Conservation (phyloP, 2,797 vertebrate species). For the Sebastes aleutianus region DNA sequence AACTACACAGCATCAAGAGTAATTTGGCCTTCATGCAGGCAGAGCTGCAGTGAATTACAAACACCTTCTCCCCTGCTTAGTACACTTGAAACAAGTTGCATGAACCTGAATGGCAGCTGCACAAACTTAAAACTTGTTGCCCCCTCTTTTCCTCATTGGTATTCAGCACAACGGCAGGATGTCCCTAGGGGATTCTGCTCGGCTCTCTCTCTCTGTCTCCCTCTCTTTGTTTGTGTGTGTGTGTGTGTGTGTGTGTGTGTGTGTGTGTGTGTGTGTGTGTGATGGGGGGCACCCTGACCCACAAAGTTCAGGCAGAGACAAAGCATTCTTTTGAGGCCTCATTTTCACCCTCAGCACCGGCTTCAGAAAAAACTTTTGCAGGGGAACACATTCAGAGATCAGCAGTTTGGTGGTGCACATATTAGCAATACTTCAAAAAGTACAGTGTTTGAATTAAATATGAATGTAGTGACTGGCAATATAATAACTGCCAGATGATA, state of each 20-base stretch:
- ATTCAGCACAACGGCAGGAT: conserved; percentile 58
- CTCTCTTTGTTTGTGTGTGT: conserved; percentile 26
- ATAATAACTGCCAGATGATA: conserved; percentile 13
- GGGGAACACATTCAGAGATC: not conserved
- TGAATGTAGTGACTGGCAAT: not conserved
- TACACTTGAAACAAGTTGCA: conserved; percentile 1
- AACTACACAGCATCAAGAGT: not conserved
- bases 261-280: not conserved
- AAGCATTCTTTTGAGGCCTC: conserved; percentile 67
- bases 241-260: not conserved
- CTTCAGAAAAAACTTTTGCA: conserved; percentile 23
- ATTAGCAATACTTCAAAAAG: not conserved
- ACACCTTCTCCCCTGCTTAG: not conserved
- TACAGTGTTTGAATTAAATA: conserved; percentile 18
- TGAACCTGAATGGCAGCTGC: conserved; percentile 31
- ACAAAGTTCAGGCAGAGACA: conserved; percentile 62
- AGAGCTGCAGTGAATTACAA: not conserved
- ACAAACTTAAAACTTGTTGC: conserved; percentile 44
- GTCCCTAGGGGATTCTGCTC: conserved; percentile 33
- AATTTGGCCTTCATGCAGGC: not conserved
- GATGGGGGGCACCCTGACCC: conserved; percentile 38
- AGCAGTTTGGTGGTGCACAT: conserved; percentile 3
- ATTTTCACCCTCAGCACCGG: not conserved
- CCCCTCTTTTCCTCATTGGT: conserved; percentile 49
- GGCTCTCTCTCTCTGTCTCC: conserved; percentile 7